phyloP scores from a whole-genome alignment of 2,888 invertebrate species.

The Tipula vernalis region DNA sequence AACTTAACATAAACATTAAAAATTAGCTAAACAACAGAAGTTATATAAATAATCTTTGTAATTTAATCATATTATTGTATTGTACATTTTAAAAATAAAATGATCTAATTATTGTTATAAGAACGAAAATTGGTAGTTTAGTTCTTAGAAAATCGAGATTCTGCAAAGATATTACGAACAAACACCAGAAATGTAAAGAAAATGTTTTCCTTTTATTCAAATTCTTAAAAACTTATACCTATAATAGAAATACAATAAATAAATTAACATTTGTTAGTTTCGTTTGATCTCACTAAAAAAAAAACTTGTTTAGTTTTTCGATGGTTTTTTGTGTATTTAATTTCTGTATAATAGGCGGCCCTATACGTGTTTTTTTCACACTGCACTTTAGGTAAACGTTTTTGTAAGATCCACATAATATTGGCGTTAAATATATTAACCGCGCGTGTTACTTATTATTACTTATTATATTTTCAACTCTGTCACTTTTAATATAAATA shows the following conservation, averaged over 20 bases:
- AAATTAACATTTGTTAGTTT: neutral
- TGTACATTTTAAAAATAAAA: neutral
- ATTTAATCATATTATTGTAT: neutral
- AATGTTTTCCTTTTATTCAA: neutral
- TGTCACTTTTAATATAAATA: neutral
- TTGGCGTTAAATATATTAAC: neutral
- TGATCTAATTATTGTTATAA: neutral
- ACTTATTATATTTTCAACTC: neutral
- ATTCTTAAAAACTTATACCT: neutral
- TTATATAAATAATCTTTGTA: neutral
- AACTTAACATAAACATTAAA: neutral
- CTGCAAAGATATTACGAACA: neutral
- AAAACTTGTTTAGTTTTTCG: neutral
- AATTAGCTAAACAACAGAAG: neutral
- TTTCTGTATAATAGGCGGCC: neutral
- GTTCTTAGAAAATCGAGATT: neutral
- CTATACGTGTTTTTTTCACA: neutral
- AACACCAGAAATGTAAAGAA: neutral
- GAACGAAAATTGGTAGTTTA: neutral
- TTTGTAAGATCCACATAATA: neutral
- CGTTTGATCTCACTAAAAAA: neutral
- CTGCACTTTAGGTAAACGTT: neutral
- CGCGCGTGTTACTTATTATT: neutral
- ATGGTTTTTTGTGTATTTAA: neutral
- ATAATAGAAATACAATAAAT: neutral